These are phyloP conservation scores for Drosophila athabasca DNA, from an alignment of 1,140 invertebrate species.

Conservation along the genomic window DNA sequence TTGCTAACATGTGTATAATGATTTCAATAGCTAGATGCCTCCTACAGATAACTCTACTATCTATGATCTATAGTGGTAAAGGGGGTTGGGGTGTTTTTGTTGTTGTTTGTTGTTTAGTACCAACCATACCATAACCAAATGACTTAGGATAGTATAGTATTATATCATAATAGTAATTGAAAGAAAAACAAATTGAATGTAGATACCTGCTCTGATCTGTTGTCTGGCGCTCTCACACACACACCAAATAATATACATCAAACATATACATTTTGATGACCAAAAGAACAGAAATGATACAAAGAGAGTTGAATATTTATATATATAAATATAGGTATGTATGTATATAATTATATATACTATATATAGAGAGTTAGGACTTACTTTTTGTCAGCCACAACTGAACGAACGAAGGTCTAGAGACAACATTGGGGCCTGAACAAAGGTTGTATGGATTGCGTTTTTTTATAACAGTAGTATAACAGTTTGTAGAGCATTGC, in stretches of 20 bases:
- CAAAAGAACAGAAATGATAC: constrained; percentile 49
- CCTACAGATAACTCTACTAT: constrained; percentile 10
- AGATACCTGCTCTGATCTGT: constrained; percentile 72
- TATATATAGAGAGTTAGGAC: constrained; percentile 39
- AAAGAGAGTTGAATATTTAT: constrained; percentile 35
- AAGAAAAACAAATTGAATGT: constrained; percentile 58
- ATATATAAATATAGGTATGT: constrained; percentile 22
- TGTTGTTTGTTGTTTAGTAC: constrained; percentile 37
- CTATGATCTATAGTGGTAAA: constrained; percentile 12
- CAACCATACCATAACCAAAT: constrained; percentile 73
- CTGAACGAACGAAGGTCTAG: constrained; percentile 50
- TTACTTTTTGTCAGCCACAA: constrained; percentile 60
- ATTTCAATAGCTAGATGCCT: constrained; percentile 49
- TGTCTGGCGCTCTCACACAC: constrained; percentile 38
- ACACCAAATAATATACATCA: constrained; percentile 10
- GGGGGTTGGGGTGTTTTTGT: constrained; percentile 6
- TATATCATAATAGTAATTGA: constrained; percentile 49
- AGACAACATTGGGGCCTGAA: constrained; percentile 25
- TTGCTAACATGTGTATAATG: constrained; percentile 59
- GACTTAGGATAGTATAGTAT: constrained; percentile 50
- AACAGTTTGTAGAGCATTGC: constrained; percentile 55
- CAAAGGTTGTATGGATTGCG: constrained; percentile 9
- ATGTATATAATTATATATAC: constrained; percentile 37
- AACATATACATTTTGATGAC: constrained; percentile 43
- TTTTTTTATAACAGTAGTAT: constrained; percentile 49